A percentile compares a stretch with the other conserved stretches of the same genome.
These are phyloP conservation scores for Epizoanthus stellaris DNA, from an alignment of 92 coral and sea anemone genomes.

Conservation along the genomic window DNA sequence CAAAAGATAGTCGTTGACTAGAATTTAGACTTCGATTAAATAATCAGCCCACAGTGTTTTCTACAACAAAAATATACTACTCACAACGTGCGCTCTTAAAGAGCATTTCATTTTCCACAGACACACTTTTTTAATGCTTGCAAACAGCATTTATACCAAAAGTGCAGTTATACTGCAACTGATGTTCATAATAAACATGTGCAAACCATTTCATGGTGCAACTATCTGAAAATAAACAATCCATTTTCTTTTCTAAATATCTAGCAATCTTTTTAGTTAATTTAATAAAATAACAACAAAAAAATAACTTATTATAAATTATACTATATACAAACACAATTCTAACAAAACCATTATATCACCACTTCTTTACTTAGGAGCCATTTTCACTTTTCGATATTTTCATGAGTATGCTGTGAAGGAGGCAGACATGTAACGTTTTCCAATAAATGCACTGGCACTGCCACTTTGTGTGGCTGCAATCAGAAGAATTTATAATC, in stretches of 20 bases:
- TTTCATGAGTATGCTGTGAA: not conserved
- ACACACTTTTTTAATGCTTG: not conserved
- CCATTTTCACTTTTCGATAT: not conserved
- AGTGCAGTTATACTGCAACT: conserved; percentile 39
- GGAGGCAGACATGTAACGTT: too few species aligned
- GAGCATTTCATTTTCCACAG: conserved; percentile 6
- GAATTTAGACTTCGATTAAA: too few species aligned
- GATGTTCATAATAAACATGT: conserved; percentile 1
- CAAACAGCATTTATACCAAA: conserved; percentile 10
- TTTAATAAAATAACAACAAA: conserved; percentile 22
- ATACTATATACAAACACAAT: not conserved
- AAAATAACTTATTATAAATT: too few species aligned
- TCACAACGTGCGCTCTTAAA: not conserved
- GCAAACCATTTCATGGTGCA: conserved; percentile 49
- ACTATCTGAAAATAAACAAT: conserved; percentile 15
- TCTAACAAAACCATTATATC: not conserved
- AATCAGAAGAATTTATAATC: too few species aligned
- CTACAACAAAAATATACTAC: too few species aligned
- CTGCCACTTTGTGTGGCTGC: too few species aligned
- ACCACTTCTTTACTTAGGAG: not conserved
- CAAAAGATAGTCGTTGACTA: too few species aligned
- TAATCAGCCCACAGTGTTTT: too few species aligned
- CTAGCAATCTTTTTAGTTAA: conserved; percentile 9
- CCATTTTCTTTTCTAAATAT: not conserved
- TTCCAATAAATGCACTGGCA: too few species aligned